Evolutionary conservation across 2,797 vertebrate genomes (phyloP), one percentile per base, ranked within the genome.

Genomic region (Bryconaethiops microstoma): DNA sequence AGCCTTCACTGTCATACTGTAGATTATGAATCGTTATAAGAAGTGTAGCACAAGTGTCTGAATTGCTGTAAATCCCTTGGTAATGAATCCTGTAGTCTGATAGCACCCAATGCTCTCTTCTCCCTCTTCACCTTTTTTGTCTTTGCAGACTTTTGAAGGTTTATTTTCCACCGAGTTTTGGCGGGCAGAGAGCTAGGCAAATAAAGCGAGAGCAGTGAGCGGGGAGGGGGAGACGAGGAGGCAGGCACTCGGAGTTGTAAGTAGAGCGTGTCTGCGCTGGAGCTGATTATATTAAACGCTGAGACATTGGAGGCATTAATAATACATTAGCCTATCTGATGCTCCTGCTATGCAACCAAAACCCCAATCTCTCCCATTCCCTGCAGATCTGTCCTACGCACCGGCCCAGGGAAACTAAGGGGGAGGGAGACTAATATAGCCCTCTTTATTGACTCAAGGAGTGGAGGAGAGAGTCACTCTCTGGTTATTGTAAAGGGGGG

Each of bases 321-420:
- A 89, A 89, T 87, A 83, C 80, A 88, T 89, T 87, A 87, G 85
- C 77, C 84, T 86, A 83, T 87, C 85, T 86, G 86, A 87, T 85
- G 78, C 74, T 82, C 75, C 82, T 23, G 19, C 78, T 81, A 80
- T 72, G 80, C 82, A 78, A 78, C 82, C 83, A 78, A 81, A 87
- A 75, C 76, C 77, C 70, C 60, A 69, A 59, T 86, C 77, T 83
- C 50, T 73, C 63, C 55, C 50, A 64, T 62, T 82, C 77, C 83
- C 85, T 12, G n/a, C 72, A 73, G 82, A 67, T 45, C 23, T 5
- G n/a, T 63, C 59, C 76, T 16, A 45, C 59, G 50, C 35, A 2
- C n/a, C 12, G n/a, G 29, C 64, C 81, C 48, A 59, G 45, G 62
- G 39, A 60, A 72, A 63, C 39, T 2, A 68, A 60, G 50, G 17